Base-by-base conservation (phyloP, 1,140 invertebrate genomes). In the Anastrepha ludens region DNA sequence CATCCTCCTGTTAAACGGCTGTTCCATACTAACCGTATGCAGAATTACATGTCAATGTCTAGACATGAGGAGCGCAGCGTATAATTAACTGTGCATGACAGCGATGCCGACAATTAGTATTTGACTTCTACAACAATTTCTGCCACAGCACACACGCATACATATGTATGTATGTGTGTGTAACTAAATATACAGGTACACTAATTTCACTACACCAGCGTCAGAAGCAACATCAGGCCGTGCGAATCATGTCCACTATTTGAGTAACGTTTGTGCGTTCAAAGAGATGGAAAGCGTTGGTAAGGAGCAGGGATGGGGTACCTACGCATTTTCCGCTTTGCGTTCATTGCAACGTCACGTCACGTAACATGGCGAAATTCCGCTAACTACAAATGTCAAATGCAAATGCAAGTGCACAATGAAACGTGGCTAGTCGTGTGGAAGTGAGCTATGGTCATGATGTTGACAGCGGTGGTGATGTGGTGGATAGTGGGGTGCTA, bases 381-480 rank as follows among this genome's bases (percentile, higher is more conserved):
- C 74, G 74, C 74, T 55, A 81, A 81, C 74, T 81, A 55, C 74
- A 81, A 81, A 81, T 81, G 74, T 81, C 74, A 81, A 81, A 81
- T 81, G 74, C 74, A 81, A 55, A 81, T 81, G 74, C 74, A 55
- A 81, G 9, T 58, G 44, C 74, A 58, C 44, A 81, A 50, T 55
- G 74, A 81, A 81, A 81, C 44, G 47, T 81, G 74, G 47, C n/a
- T 81, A 81, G 74, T 81, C 74, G 74, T 81, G 74, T 81, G 74
- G 74, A 81, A 81, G 74, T 81, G 74, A 81, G 74, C 74, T 81
- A 81, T 81, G 74, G 74, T 81, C 74, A 81, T 81, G 74, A 55
- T 81, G 74, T 81, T 81, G 74, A 81, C 74, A 81, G 47, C 55
- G 47, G 17, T 20, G 41, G 74, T 20, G 29, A 39, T 39, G 29